A percentile compares a stretch with the other conserved stretches of the same genome.
Conservation (phyloP, 2,113 vertebrate species). For the Petromus typicus region DNA sequence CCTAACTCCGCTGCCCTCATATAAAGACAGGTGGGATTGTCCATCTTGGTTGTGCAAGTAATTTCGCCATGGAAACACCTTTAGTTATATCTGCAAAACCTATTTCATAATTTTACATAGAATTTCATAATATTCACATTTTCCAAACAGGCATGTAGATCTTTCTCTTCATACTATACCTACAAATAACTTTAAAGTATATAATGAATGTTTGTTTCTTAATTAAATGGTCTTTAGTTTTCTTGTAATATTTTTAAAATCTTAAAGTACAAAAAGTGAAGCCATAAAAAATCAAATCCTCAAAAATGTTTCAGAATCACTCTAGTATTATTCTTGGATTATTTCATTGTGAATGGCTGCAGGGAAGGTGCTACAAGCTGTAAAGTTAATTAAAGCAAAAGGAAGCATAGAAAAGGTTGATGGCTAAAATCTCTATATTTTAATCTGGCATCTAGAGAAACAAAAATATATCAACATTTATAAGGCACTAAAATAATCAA, state of each 20-base stretch:
- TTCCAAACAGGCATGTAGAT: background rate
- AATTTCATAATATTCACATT: too few relatives aligned
- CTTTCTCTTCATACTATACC: background rate
- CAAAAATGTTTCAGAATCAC: background rate
- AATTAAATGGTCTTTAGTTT: background rate
- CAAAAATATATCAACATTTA: background rate
- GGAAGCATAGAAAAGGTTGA: fast-evolving
- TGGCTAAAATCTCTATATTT: background rate
- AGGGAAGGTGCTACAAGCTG: background rate
- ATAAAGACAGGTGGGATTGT: background rate
- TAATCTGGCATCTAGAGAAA: background rate
- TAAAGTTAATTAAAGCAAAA: background rate
- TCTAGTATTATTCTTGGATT: background rate
- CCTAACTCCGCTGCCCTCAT: background rate
- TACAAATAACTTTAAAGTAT: background rate
- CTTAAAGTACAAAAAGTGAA: background rate
- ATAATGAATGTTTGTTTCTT: background rate
- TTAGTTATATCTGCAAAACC: background rate
- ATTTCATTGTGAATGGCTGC: background rate
- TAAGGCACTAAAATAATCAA: background rate
- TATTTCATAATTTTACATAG: background rate
- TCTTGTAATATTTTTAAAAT: background rate
- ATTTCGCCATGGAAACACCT: background rate
- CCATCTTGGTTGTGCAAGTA: background rate
- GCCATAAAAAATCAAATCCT: background rate